phyloP scores from a whole-genome alignment of 2,888 invertebrate genomes.

The Abrostola triplasia region DNA sequence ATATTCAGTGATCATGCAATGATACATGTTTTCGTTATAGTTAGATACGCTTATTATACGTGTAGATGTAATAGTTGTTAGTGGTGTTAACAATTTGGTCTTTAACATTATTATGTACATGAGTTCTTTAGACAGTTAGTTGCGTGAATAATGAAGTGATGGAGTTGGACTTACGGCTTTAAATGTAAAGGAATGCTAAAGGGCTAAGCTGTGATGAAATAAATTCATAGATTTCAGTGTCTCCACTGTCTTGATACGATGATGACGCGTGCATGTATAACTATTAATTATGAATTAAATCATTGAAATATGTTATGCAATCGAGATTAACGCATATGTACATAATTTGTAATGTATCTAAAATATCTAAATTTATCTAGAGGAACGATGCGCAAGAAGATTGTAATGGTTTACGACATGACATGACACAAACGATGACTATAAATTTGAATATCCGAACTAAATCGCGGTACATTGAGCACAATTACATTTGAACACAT shows the following conservation, averaged over 20 bases:
- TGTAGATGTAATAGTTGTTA: constrained; percentile 31
- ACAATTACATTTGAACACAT: constrained; percentile 84
- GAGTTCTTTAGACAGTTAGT: constrained; percentile 24
- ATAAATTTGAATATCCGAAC: constrained; percentile 61
- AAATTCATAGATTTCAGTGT: constrained; percentile 28
- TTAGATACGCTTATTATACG: constrained; percentile 36
- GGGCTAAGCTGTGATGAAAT: constrained; percentile 36
- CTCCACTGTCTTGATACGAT: constrained; percentile 24
- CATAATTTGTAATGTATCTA: constrained; percentile 45
- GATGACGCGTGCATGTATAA: constrained; percentile 27
- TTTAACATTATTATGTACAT: constrained; percentile 9
- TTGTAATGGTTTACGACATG: constrained; percentile 42
- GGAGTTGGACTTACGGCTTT: constrained; percentile 22
- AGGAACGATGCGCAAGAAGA: constrained; percentile 37
- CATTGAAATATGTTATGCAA: constrained; percentile 55
- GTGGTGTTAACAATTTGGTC: constrained; percentile 22
- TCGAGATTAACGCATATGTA: constrained; percentile 55
- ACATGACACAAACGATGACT: constrained; percentile 42
- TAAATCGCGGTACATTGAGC: constrained; percentile 77
- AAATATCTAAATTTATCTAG: constrained; percentile 35
- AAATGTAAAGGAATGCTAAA: constrained; percentile 48
- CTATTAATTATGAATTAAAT: constrained; percentile 46
- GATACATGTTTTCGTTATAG: constrained; percentile 33
- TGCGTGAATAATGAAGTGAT: constrained; percentile 27
- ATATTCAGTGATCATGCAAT: constrained; percentile 35